phyloP scores from a whole-genome alignment of 2,113 vertebrate species.

The Hassar affinis region DNA sequence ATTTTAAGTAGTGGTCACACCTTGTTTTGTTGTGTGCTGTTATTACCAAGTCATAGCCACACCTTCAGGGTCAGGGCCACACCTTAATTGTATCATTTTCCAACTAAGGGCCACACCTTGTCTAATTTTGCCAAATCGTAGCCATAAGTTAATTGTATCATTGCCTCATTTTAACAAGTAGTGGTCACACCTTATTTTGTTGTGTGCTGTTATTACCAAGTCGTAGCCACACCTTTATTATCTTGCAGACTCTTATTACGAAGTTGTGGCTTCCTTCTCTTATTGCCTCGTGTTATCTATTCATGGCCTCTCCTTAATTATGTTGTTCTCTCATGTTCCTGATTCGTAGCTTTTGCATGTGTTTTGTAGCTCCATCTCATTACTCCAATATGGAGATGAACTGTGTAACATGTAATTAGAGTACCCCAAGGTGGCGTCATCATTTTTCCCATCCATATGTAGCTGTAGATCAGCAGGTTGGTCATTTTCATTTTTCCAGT shows the following conservation, averaged over 20 bases:
- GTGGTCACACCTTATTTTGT: background rate
- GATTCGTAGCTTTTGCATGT: background rate
- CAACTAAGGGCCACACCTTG: background rate
- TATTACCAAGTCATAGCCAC: background rate
- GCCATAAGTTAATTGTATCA: background rate
- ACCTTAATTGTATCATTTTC: background rate
- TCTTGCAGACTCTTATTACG: no score
- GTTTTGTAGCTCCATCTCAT: no score
- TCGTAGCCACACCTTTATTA: no score
- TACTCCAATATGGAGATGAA: background rate
- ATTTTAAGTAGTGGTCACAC: background rate
- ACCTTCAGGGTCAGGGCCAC: background rate
- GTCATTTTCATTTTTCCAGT: background rate
- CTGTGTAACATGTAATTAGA: background rate
- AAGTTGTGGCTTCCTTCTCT: no score
- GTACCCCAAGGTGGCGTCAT: no score
- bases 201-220: background rate
- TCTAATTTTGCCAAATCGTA: background rate
- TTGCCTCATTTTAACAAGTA: background rate
- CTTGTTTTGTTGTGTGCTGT: background rate
- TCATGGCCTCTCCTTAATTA: no score
- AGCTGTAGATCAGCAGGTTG: background rate
- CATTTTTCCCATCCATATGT: background rate
- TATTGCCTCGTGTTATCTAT: no score
- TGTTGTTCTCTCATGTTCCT: background rate